These are phyloP conservation scores for Metacarcinus magister DNA, from an alignment of 2,888 invertebrate species.

Conservation along the genomic window DNA sequence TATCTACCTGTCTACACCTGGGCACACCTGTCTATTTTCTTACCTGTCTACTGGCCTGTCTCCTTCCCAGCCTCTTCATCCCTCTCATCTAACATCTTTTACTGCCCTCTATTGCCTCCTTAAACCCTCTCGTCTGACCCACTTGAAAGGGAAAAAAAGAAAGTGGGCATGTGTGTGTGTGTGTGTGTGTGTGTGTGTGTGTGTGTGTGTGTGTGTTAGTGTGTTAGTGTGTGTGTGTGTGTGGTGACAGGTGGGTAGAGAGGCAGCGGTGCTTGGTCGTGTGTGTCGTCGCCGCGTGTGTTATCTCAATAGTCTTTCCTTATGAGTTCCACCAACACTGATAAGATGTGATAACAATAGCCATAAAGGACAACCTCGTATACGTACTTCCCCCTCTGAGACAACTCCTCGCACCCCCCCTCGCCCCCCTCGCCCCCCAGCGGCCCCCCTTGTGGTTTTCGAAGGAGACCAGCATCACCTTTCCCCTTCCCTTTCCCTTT, in stretches of 20 bases:
- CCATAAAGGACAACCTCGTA: background rate
- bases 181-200: background rate
- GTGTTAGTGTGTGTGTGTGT: background rate
- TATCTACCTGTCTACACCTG: background rate
- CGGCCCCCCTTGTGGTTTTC: background rate
- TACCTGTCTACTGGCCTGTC: background rate
- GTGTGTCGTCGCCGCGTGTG: background rate
- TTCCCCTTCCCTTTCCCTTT: background rate
- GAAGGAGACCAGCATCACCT: background rate
- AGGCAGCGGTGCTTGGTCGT: background rate
- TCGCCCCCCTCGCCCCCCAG: no score
- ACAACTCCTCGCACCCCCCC: background rate
- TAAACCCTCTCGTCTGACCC: background rate
- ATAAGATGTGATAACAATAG: background rate
- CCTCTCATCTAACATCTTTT: background rate
- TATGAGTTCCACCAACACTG: slow-evolving; percentile 15
- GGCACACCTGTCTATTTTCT: background rate
- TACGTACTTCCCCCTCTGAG: background rate
- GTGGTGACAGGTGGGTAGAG: background rate
- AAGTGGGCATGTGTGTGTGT: background rate
- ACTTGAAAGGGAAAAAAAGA: background rate
- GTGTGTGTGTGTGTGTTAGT: background rate
- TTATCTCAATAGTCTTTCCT: background rate
- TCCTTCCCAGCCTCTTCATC: background rate
- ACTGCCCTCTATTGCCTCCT: background rate